A percentile compares a stretch with the other conserved stretches of the same genome.
Evolutionary conservation across 2,797 vertebrate genomes (phyloP).

Genomic region (Sebastes matsubarae): DNA sequence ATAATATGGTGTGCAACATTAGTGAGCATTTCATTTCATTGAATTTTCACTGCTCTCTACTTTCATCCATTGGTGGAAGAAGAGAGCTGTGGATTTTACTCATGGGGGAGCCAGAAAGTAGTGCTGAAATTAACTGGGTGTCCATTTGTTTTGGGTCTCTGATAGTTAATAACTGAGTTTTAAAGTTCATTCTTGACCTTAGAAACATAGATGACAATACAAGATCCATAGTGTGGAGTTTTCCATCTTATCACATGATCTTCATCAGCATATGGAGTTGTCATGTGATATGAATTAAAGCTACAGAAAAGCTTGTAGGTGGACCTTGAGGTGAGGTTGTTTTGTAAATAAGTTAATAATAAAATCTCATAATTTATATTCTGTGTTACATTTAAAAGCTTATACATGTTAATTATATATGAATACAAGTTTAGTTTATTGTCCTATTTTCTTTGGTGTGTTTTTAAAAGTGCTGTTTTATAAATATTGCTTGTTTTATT

Average conservation of each 20-base stretch:
- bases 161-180: not conserved
- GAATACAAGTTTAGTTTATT: no score
- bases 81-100: not conserved
- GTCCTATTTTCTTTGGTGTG: no score
- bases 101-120: no score
- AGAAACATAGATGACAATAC: not conserved
- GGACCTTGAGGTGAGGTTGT: not conserved
- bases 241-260: not conserved
- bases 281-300: not conserved
- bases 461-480: no score
- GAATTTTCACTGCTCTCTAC: not conserved
- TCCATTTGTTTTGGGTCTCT: not conserved
- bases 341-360: no score
- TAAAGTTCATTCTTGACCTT: not conserved
- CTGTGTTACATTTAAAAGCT: no score
- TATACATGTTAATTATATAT: no score
- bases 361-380: no score
- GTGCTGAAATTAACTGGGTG: not conserved
- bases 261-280: not conserved
- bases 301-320: not conserved
- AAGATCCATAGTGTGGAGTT: not conserved
- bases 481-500: not conserved
- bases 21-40: not conserved
- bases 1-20: no score
- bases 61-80: not conserved